Base-by-base conservation (phyloP, 2,113 vertebrate genomes). In the Apus apus region DNA sequence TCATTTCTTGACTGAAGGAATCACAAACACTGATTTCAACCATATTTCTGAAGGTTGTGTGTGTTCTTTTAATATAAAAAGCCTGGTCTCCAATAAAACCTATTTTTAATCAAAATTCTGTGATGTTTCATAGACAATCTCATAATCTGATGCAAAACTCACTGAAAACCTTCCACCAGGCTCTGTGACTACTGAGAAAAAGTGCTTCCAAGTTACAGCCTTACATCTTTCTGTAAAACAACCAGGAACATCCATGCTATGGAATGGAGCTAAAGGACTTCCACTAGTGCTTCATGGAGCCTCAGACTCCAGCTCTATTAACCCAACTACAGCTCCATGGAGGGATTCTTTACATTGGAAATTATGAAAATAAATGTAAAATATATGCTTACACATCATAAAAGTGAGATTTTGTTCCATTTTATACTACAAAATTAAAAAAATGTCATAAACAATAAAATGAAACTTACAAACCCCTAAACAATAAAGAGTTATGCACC, bases 321-420 rank as follows among this genome's bases (percentile, higher is more conserved):
- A 71, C n/a, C 22, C 17, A 6, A 25, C 64, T 93, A 88, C 40
- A 84, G 74, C 51, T 86, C 91, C 91, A 88, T 84, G 16, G 73
- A 96, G 80, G 26, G 45, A 65, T 77, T 51, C 50, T 86, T 95
- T 87, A 50, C 43, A 72, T 32, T 91, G 53, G 29, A 95, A 90
- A 22, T 83, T 91, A 92, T 11, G 66, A 87, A 95, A 96, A 94
- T 83, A 93, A 95, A 95, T 65, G 67, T 89, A 89, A 96, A 95
- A 89, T 94, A 91, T 11, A 71, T 53, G 53, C 83, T 92, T 54
- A 3, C 83, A 92, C 80, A 80, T 95, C 56, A 91, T 95, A 87
- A 97, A 95, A 89, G 13, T 20, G 16, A 62, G 7, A 4, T 1
- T 56, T 88, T 78, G 46, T 71, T 94, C 71, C 53, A 58, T 88